These are phyloP conservation scores for Pardosa pseudoannulata DNA, from an alignment of 2,888 invertebrate genomes.

Conservation along the genomic window DNA sequence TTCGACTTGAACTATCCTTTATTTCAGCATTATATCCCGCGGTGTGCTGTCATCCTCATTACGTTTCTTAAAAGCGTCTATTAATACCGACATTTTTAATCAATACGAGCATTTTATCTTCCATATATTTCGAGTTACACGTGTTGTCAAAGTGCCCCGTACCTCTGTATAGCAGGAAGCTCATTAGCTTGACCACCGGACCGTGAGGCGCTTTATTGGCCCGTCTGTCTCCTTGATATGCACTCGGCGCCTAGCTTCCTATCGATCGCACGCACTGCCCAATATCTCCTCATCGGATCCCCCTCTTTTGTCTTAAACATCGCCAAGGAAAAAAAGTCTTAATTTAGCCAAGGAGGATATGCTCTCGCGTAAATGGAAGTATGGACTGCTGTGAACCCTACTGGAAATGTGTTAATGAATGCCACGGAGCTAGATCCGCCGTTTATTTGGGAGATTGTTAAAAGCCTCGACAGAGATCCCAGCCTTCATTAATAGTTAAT, in stretches of 20 bases:
- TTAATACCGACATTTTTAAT: background rate
- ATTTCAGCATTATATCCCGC: too few relatives aligned
- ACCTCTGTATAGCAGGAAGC: background rate
- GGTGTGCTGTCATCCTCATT: background rate
- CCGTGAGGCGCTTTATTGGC: constrained; percentile 11
- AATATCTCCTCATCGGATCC: background rate
- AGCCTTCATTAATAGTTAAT: too few relatives aligned
- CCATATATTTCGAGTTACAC: background rate
- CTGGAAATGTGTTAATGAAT: constrained; percentile 8
- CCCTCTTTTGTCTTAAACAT: background rate
- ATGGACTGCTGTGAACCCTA: background rate
- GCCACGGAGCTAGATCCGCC: too few relatives aligned
- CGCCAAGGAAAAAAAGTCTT: background rate
- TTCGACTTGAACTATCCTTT: too few relatives aligned
- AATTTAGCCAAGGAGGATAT: background rate
- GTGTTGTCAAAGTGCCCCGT: background rate
- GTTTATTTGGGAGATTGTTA: too few relatives aligned
- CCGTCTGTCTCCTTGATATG: constrained; percentile 1
- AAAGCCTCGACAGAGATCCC: too few relatives aligned
- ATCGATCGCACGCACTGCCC: background rate
- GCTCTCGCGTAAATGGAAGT: background rate
- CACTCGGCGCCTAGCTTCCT: background rate
- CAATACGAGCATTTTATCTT: background rate
- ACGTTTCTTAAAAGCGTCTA: background rate
- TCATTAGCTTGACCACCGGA: constrained; percentile 1